Evolutionary conservation across 2,797 vertebrate genomes (phyloP).

Genomic region (Gila robusta): DNA sequence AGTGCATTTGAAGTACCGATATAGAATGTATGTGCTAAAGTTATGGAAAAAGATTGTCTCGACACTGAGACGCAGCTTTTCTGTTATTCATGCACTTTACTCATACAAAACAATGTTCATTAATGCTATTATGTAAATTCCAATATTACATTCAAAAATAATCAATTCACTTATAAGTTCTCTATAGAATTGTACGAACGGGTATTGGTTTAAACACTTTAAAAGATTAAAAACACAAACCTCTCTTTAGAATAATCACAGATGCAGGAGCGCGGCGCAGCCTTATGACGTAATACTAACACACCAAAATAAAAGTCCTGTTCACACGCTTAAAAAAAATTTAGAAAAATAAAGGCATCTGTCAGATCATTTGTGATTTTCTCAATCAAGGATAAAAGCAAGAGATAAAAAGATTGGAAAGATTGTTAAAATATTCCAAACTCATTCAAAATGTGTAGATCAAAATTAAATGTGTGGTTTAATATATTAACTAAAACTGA

Average conservation of each 20-base stretch:
- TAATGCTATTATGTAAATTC: not conserved
- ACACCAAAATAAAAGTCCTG: not conserved
- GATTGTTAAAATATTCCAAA: not conserved
- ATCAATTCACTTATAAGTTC: not conserved
- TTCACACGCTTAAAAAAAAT: not conserved
- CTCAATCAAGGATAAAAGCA: not conserved
- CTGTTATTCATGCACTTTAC: not conserved
- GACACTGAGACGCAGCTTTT: too few relatives aligned
- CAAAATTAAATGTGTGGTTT: not conserved
- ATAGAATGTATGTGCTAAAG: too few relatives aligned
- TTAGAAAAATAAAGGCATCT: too few relatives aligned
- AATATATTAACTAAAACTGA: not conserved
- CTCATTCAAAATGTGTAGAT: not conserved
- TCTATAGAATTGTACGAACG: not conserved
- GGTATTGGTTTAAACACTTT: not conserved
- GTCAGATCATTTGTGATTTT: not conserved
- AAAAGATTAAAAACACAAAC: not conserved
- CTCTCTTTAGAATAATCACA: not conserved
- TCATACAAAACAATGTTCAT: not conserved
- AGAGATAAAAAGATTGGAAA: not conserved
- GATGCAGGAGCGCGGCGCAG: not conserved
- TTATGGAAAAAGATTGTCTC: too few relatives aligned
- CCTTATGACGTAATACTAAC: not conserved
- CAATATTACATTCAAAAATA: not conserved
- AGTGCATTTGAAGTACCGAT: too few relatives aligned